These are phyloP conservation scores for Charina bottae DNA, from an alignment of 2,113 vertebrate species.

Conservation along the genomic window DNA sequence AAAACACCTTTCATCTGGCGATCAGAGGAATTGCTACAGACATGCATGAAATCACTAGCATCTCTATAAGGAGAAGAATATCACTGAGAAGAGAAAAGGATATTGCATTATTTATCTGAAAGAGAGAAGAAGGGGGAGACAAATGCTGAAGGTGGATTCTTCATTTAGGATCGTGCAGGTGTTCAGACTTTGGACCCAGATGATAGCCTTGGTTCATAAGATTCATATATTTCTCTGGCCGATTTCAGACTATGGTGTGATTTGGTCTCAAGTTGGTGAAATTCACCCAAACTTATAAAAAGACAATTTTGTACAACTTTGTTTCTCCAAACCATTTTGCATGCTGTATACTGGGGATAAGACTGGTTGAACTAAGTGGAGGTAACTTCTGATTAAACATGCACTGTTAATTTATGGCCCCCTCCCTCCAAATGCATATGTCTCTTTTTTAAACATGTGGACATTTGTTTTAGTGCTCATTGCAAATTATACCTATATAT, in stretches of 20 bases:
- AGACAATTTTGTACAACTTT: neutral
- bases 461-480: neutral
- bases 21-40: slow-evolving; percentile 13
- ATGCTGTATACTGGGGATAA: neutral
- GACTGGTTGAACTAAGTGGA: too few species aligned
- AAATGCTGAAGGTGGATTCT: neutral
- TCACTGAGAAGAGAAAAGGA: neutral
- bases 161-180: neutral
- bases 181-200: neutral
- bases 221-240: neutral
- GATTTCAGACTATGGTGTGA: neutral
- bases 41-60: neutral
- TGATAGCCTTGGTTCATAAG: neutral
- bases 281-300: neutral
- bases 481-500: neutral
- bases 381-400: neutral
- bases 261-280: neutral
- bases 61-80: slow-evolving; percentile 6
- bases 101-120: slow-evolving; percentile 1
- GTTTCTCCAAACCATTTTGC: neutral
- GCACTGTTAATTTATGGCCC: neutral
- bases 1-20: slow-evolving; percentile 28
- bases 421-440: neutral
- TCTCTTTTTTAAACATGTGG: neutral
- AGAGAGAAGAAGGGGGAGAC: neutral